Evolutionary conservation across 2,113 vertebrate genomes (phyloP), one percentile per base, ranked within the genome.

Genomic region (Nymphicus hollandicus): DNA sequence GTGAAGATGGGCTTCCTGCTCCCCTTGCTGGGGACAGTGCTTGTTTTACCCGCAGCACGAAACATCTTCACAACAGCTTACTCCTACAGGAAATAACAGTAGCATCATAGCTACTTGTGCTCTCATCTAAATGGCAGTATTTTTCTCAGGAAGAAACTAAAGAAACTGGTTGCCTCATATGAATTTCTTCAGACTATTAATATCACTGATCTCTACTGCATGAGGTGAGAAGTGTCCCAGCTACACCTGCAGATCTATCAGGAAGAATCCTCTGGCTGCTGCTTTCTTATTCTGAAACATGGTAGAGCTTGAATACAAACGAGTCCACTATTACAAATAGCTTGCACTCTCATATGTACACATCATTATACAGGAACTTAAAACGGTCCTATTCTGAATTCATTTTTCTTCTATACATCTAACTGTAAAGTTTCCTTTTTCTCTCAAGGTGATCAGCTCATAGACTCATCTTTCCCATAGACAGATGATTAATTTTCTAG

Each of bases 61-160:
- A 50, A 27, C 23, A 17, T 25, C 35, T 60, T 72, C 41, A n/a
- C 35, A 80, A 29, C 16, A 24, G 23, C 47, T 80, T 25, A 44
- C 31, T 69, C 33, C 68, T 74, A 39, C 27, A 33, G 33, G 9
- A 80, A 44, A 49, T 15, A 53, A 47, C 10, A 60, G 39, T 25
- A 22, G 6, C 55, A 66, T 13, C 37, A 71, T 39, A 1, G 1
- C 27, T 11, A 14, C 28, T n/a, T 0, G 0, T 29, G 22, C 16
- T 52, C 27, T 68, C 18, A 52, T 66, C 33, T n/a, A 74, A 85
- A 15, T 0, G 1, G 29, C 19, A 55, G n/a, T 29, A 14, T 41
- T 79, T 60, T 79, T 55, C 79, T 73, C 10, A 55, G 49, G n/a
- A 46, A 65, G 58, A 58, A 92, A n/a, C 19, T 74, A 49, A 56